Conservation (phyloP, 2,113 vertebrate species). For the Garra rufa region DNA sequence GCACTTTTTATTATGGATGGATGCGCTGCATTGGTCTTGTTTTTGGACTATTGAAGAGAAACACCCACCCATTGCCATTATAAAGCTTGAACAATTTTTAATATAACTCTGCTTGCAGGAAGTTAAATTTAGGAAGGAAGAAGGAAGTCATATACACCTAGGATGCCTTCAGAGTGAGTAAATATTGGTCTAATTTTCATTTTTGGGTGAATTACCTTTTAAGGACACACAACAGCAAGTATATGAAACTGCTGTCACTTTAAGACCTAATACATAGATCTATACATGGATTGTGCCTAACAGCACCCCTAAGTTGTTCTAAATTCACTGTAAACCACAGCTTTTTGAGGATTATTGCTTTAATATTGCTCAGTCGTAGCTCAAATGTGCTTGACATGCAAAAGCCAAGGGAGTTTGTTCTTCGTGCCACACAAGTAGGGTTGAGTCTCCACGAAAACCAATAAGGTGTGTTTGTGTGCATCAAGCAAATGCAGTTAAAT, state of each 20-base stretch:
- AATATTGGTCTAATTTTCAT: too few species aligned
- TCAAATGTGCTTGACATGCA: background rate
- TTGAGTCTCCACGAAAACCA: background rate
- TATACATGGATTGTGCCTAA: background rate
- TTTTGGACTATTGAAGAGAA: too few species aligned
- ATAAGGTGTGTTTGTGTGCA: background rate
- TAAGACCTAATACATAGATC: background rate
- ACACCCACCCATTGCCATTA: too few species aligned
- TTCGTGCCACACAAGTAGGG: background rate
- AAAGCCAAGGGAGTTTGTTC: background rate
- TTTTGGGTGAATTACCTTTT: too few species aligned
- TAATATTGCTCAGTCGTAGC: background rate
- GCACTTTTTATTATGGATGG: too few species aligned
- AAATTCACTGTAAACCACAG: background rate
- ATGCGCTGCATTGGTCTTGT: too few species aligned
- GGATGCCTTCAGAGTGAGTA: too few species aligned
- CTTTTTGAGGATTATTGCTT: background rate
- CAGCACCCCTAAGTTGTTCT: background rate
- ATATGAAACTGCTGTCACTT: background rate
- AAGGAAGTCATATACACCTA: too few species aligned
- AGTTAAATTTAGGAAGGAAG: too few species aligned
- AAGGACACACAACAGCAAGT: background rate
- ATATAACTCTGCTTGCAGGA: too few species aligned
- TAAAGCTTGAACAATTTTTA: too few species aligned
- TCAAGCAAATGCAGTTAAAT: background rate